A percentile compares a stretch with the other conserved stretches of the same genome.
Evolutionary conservation across 2,888 invertebrate species (phyloP).

Genomic region (Drosophila nr. perissopoda): DNA sequence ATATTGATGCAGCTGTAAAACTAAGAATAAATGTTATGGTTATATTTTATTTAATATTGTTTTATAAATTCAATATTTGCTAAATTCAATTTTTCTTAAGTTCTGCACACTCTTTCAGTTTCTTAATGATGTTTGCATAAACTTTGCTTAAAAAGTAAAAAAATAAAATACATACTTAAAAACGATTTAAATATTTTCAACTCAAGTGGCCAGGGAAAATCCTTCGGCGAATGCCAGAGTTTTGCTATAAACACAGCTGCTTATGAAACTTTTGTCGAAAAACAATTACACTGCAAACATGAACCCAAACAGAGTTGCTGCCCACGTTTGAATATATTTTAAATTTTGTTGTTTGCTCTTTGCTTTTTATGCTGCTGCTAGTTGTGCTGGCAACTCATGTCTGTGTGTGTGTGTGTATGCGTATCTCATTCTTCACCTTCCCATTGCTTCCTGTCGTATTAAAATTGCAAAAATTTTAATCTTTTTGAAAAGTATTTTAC

Average conservation of each 20-base stretch:
- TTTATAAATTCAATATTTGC: not conserved
- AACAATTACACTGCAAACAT: constrained; percentile 60
- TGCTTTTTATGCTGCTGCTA: constrained; percentile 54
- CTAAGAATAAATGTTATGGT: not conserved
- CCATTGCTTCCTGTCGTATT: constrained; percentile 54
- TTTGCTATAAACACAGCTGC: constrained; percentile 61
- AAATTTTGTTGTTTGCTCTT: constrained; percentile 69
- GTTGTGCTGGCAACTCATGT: constrained; percentile 26
- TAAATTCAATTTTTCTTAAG: not conserved
- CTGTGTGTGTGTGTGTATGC: constrained; percentile 3
- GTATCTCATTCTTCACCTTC: constrained; percentile 19
- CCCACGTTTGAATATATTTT: constrained; percentile 55
- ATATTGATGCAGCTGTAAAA: not conserved
- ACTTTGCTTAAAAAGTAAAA: not conserved
- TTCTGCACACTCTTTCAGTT: not conserved
- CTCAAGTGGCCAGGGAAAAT: constrained; percentile 19
- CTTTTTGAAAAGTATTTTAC: constrained; percentile 74
- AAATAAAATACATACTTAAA: constrained; percentile 10
- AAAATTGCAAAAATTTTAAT: constrained; percentile 81
- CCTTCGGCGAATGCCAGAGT: constrained; percentile 24
- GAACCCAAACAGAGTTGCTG: constrained; percentile 27
- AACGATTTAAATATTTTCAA: constrained; percentile 14
- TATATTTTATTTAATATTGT: not conserved
- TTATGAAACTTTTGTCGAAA: constrained; percentile 53
- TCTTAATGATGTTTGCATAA: constrained; percentile 1